A percentile compares a stretch with the other conserved stretches of the same genome.
phyloP scores from a whole-genome alignment of 2,797 vertebrate species.

The Diceros bicornis region DNA sequence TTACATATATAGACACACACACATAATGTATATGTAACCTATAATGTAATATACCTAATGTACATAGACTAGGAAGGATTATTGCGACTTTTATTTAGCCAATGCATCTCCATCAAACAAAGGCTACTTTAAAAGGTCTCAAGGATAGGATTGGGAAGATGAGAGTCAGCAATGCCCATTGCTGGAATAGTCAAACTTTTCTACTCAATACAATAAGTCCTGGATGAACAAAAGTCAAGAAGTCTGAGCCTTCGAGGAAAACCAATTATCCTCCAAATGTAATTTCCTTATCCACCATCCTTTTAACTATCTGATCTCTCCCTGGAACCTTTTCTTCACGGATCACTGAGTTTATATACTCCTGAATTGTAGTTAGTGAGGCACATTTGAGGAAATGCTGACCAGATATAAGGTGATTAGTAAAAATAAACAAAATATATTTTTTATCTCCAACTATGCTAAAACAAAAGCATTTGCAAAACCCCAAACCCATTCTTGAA shows the following conservation, averaged over 20 bases:
- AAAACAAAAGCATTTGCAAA: conserved; percentile 8
- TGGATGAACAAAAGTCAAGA: not conserved
- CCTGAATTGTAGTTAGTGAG: not conserved
- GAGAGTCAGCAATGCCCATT: not conserved
- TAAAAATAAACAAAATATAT: not conserved
- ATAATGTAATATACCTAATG: not conserved
- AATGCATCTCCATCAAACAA: not conserved
- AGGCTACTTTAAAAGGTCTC: not conserved
- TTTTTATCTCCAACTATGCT: not conserved
- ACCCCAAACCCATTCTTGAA: not conserved
- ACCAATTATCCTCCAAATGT: not conserved
- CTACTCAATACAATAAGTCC: not conserved
- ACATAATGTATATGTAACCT: not conserved
- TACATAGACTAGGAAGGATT: not conserved
- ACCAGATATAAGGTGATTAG: not conserved
- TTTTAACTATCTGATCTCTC: not conserved
- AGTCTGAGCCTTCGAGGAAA: not conserved
- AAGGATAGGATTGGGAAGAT: not conserved
- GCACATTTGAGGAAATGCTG: not conserved
- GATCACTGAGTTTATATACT: not conserved
- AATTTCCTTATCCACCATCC: not conserved
- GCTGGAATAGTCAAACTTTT: not conserved
- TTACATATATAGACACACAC: not conserved
- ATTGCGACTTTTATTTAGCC: not conserved
- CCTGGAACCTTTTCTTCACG: not conserved